Evolutionary conservation across 2,113 vertebrate species (phyloP), one percentile per base, ranked within the genome.

Genomic region (Orientallactaga bullata): DNA sequence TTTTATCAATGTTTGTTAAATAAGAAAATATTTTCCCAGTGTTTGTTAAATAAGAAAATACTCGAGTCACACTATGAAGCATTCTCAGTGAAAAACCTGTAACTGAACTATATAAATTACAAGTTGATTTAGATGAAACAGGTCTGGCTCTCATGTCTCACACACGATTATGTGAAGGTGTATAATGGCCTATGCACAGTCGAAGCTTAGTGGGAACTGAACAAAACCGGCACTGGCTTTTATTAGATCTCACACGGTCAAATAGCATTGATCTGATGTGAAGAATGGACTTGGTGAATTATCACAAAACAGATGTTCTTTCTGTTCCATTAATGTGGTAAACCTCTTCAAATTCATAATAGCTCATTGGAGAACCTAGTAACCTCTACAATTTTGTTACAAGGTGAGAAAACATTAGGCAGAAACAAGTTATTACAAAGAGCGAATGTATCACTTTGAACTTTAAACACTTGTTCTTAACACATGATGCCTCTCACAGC

Each of bases 281-380:
- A 91, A 96, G 47, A 92, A 92, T n/a, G 86, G 73, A 95, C 37
- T 96, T 28, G 17, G 39, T 32, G 61, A 95, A 95, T 97, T 96
- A 93, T 61, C 55, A 81, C 93, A 69, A 69, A 96, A 91, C 7
- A 93, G n/a, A 85, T 61, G 23, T 55, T 55, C 55, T 55, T 55
- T 55, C 37, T 42, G 87, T 8, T 26, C 90, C 51, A 91, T 84
- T 90, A n/a, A 73, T 77, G 47, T 87, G 73, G 7, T 71, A 93
- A 85, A 91, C 66, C n/a, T 91, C 89, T 96, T 35, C 55, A 30
- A 47, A 92, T 78, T 96, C 78, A 28, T 82, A 95, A 95, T 3
- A 97, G 17, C 32, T 77, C 78, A 90, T 85, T 37, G 30, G 30
- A 91, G 47, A 96, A 30, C 5, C 78, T 1, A 68, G 32, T 74